Evolutionary conservation across 2,797 vertebrate species (phyloP).

Genomic region (Cephalopachus bancanus): DNA sequence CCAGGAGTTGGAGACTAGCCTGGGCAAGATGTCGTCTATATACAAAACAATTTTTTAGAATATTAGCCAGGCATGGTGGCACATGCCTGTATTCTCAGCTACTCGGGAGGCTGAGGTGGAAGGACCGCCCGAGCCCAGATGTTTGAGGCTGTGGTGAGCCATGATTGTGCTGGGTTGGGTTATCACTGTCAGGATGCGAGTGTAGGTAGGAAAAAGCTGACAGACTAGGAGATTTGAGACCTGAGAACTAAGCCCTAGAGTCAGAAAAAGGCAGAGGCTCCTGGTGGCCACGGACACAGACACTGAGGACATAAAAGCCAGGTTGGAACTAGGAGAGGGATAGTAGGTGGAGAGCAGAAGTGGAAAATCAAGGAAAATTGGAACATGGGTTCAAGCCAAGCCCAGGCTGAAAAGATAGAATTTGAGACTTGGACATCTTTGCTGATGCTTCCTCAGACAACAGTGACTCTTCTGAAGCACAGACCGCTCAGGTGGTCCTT

Average conservation of each 20-base stretch:
- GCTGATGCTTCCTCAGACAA: neutral
- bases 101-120: no score
- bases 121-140: no score
- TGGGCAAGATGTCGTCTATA: no score
- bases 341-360: no score
- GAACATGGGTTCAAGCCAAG: neutral
- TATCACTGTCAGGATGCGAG: neutral
- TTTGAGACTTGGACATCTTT: neutral
- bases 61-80: no score
- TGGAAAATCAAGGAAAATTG: neutral
- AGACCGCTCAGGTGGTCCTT: no score
- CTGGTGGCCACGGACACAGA: neutral
- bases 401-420: neutral
- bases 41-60: no score
- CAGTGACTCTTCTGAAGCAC: neutral
- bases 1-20: no score
- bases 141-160: no score
- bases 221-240: neutral
- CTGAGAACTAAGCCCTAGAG: neutral
- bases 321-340: neutral
- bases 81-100: no score
- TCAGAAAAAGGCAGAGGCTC: neutral
- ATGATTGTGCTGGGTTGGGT: neutral
- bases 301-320: no score
- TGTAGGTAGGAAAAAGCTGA: neutral